These are phyloP conservation scores for Mus spretus DNA, from an alignment of 2,797 vertebrate species.

Conservation along the genomic window DNA sequence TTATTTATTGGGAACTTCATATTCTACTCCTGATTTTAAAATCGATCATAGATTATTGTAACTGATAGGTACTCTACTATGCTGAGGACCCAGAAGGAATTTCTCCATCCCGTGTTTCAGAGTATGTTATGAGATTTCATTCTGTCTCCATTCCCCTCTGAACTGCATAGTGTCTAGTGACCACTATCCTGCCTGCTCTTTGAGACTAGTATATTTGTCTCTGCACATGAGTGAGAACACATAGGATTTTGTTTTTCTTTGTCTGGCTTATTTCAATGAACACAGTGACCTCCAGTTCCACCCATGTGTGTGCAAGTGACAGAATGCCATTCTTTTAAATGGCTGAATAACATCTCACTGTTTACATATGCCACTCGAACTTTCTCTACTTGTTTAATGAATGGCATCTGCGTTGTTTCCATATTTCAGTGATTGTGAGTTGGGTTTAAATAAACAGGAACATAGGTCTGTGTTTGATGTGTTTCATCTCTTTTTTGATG, in stretches of 20 bases:
- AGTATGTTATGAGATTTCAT: neutral
- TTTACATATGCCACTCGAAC: neutral
- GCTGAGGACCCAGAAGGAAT: neutral
- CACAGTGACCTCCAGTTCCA: neutral
- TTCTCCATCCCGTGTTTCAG: neutral
- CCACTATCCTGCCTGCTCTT: neutral
- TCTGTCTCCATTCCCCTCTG: neutral
- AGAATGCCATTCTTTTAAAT: neutral
- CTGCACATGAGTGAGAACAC: neutral
- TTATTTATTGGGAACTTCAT: neutral
- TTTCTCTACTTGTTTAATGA: neutral
- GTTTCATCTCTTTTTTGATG: neutral
- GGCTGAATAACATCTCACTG: neutral
- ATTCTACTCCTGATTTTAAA: neutral
- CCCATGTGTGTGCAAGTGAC: neutral
- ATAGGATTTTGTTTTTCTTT: neutral
- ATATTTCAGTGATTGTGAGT: neutral
- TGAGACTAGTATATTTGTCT: neutral
- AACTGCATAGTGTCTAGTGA: neutral
- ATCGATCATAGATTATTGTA: neutral
- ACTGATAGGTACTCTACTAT: neutral
- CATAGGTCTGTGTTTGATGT: neutral
- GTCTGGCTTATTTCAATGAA: neutral
- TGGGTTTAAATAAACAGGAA: neutral
- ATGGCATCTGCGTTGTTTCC: neutral